These are phyloP conservation scores for Rousettus madagascariensis DNA, from an alignment of 2,797 vertebrate genomes.

Conservation along the genomic window DNA sequence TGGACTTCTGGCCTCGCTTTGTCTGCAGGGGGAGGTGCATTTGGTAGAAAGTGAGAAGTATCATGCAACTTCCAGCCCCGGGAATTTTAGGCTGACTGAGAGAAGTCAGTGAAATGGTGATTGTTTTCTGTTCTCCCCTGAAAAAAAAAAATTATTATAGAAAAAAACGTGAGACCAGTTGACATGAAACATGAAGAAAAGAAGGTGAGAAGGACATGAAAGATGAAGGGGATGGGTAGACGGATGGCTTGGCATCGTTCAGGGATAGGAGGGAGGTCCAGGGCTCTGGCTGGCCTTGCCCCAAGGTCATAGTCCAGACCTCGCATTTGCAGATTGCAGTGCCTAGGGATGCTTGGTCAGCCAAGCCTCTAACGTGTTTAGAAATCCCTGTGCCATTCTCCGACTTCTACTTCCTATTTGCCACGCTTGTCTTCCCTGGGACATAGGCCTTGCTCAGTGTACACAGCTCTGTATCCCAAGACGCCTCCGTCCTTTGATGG, in stretches of 20 bases:
- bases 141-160: not conserved
- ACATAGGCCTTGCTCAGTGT: not conserved
- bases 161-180: not conserved
- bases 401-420: not conserved
- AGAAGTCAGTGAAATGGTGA: not conserved
- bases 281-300: not conserved
- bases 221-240: not conserved
- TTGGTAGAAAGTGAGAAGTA: not conserved
- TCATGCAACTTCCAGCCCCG: not conserved
- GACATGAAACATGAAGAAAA: not conserved
- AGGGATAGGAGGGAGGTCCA: not conserved
- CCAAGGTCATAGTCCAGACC: not conserved
- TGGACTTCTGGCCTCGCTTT: not conserved
- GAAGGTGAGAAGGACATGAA: not conserved
- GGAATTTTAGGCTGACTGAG: not conserved
- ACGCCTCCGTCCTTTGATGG: not conserved
- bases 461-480: not conserved
- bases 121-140: not conserved
- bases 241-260: not conserved
- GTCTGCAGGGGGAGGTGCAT: not conserved
- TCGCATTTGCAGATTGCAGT: too few species aligned
- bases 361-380: not conserved
- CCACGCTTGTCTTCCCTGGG: not conserved
- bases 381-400: not conserved
- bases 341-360: not conserved